phyloP scores from a whole-genome alignment of 2,113 vertebrate species.

The Lanius ludovicianus region DNA sequence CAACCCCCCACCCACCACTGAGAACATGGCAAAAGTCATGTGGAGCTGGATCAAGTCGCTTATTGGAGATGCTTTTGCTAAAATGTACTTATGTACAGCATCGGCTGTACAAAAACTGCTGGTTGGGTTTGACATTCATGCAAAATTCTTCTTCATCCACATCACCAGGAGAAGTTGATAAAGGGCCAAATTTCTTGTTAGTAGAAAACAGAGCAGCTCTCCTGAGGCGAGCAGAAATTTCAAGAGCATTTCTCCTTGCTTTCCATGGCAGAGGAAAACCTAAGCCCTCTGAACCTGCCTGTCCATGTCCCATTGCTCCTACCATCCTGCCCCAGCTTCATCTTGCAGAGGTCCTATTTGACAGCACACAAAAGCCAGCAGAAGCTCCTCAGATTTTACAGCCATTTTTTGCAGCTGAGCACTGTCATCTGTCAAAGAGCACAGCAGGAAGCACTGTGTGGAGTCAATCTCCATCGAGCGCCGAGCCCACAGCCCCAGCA shows the following conservation, averaged over 20 bases:
- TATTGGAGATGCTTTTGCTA: background rate
- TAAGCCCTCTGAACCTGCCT: background rate
- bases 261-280: background rate
- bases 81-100: background rate
- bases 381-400: background rate
- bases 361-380: background rate
- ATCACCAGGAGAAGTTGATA: background rate
- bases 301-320: background rate
- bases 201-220: background rate
- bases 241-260: background rate
- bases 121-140: background rate
- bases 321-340: background rate
- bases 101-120: background rate
- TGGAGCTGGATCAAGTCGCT: background rate
- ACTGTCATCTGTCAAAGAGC: background rate
- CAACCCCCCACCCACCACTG: background rate
- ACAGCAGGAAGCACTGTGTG: background rate
- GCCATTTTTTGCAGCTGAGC: background rate
- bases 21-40: background rate
- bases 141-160: background rate
- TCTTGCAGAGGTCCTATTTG: background rate
- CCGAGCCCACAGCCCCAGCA: background rate
- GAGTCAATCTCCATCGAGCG: fast-evolving
- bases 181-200: background rate
- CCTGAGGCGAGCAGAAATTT: background rate